Percentiles rank a stretch among this genome's conserved stretches.
Evolutionary conservation across 2,888 invertebrate genomes (phyloP).

Genomic region (Serrognathus titanus): DNA sequence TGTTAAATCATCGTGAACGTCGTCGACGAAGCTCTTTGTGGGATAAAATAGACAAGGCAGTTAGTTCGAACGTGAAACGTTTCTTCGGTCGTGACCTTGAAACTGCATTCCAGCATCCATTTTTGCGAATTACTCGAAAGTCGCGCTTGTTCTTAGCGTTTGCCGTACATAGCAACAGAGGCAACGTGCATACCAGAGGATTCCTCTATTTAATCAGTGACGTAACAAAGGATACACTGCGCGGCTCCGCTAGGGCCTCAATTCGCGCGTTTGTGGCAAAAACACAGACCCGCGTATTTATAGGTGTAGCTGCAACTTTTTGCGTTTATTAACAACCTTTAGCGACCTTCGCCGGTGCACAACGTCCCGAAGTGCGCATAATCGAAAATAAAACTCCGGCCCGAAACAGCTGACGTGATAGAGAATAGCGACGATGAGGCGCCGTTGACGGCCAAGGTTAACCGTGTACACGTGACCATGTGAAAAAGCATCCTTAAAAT

Average conservation of each 20-base stretch:
- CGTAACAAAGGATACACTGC: not conserved
- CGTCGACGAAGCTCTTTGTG: no score
- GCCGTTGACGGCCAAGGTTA: constrained; percentile 17
- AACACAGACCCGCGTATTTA: not conserved
- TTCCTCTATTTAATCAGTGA: not conserved
- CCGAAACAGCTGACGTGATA: constrained; percentile 15
- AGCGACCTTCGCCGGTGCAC: constrained; percentile 5
- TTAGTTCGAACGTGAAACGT: constrained; percentile 2
- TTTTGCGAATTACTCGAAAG: constrained; percentile 19
- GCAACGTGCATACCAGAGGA: not conserved
- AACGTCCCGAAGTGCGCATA: constrained; percentile 5
- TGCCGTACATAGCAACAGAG: constrained; percentile 17
- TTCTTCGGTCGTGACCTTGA: constrained; percentile 25
- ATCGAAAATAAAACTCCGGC: constrained; percentile 13
- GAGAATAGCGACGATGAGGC: constrained; percentile 12
- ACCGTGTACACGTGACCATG: constrained; percentile 27
- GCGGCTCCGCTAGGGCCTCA: not conserved
- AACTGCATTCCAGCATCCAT: constrained; percentile 22
- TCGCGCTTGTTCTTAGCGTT: constrained; percentile 2
- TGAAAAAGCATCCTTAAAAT: constrained; percentile 37
- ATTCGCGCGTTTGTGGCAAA: not conserved
- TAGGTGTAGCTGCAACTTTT: not conserved
- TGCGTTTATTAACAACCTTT: not conserved
- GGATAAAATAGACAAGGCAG: not conserved
- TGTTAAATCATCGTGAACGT: no score